phyloP scores from a whole-genome alignment of 2,113 vertebrate species.

The Macroglossus sobrinus region DNA sequence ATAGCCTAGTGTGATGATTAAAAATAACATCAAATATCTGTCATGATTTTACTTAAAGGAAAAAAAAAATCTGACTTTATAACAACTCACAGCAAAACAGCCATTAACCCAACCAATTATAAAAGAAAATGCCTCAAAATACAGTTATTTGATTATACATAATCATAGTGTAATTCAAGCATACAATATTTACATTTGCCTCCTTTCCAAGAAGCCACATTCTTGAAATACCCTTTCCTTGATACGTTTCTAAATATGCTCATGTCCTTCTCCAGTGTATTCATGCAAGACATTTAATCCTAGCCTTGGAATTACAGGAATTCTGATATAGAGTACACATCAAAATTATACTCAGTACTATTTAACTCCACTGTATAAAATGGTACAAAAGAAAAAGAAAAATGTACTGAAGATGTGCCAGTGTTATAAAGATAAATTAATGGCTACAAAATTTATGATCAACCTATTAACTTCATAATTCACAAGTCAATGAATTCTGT shows the following conservation, averaged over 20 bases:
- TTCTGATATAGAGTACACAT: constrained; percentile 68
- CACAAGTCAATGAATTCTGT: constrained; percentile 82
- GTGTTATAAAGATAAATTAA: constrained; percentile 83
- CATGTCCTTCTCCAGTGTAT: constrained; percentile 64
- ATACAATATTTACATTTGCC: constrained; percentile 66
- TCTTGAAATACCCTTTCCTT: constrained; percentile 74
- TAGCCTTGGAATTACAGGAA: constrained; percentile 53
- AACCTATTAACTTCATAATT: constrained; percentile 85
- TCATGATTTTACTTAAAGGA: constrained; percentile 69
- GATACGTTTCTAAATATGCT: constrained; percentile 70
- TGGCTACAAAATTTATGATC: constrained; percentile 81
- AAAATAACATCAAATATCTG: constrained; percentile 68
- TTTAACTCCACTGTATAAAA: constrained; percentile 63
- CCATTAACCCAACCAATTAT: constrained; percentile 74
- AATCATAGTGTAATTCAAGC: constrained; percentile 76
- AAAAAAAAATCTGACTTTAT: constrained; percentile 42
- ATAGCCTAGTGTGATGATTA: constrained; percentile 55
- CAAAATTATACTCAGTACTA: constrained; percentile 71
- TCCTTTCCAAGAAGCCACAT: constrained; percentile 71
- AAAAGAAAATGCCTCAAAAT: constrained; percentile 69
- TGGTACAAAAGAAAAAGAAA: constrained; percentile 75
- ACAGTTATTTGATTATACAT: constrained; percentile 75
- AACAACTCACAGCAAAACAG: constrained; percentile 72
- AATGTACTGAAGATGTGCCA: constrained; percentile 63
- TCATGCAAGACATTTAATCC: constrained; percentile 67